Evolutionary conservation across 2,888 invertebrate species (phyloP), one percentile per base, ranked within the genome.

Genomic region (Conus canariensis): DNA sequence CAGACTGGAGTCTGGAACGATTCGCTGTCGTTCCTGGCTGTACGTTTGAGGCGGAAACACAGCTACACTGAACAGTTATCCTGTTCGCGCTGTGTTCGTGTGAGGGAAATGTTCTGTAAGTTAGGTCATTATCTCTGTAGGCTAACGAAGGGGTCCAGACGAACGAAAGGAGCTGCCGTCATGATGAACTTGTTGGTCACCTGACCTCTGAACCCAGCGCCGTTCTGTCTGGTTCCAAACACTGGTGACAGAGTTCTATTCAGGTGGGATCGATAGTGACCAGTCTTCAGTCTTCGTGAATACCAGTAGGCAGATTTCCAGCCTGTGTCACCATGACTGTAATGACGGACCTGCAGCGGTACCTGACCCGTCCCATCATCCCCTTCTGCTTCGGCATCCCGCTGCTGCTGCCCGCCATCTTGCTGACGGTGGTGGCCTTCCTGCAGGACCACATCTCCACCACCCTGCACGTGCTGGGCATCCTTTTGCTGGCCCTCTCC

Each of bases 351-450:
- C 87, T 87, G n/a, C 22, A 67, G 14, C 22, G 12, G 0, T 87
- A 87, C 87, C 70, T 87, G n/a, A 87, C 58, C 58, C 87, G 74
- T 3, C 87, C 87, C 64, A 87, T 87, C 87, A 87, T 87, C 74
- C 87, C 87, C 14, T 58, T 87, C 87, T 87, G 87, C 25, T 87
- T 87, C 87, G 87, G 87, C 6, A 19, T 87, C 12, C 87, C 87
- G 8, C 87, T 87, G 56, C 58, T 87, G 58, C 74, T 87, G 87
- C 87, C 87, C 60, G 64, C 87, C 58, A 70, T 22, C 22, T 58
- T 87, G 58, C 87, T 87, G 56, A 67, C 67, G 12, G 87, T 77
- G 56, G 87, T 87, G 74, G 87, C 87, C 58, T 87, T 87, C 67
- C 87, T 87, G 58, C 87, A 87, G 87, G 58, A 87, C 87, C 56